Evolutionary conservation across 2,797 vertebrate genomes (phyloP).

Genomic region (Phoebastria nigripes): DNA sequence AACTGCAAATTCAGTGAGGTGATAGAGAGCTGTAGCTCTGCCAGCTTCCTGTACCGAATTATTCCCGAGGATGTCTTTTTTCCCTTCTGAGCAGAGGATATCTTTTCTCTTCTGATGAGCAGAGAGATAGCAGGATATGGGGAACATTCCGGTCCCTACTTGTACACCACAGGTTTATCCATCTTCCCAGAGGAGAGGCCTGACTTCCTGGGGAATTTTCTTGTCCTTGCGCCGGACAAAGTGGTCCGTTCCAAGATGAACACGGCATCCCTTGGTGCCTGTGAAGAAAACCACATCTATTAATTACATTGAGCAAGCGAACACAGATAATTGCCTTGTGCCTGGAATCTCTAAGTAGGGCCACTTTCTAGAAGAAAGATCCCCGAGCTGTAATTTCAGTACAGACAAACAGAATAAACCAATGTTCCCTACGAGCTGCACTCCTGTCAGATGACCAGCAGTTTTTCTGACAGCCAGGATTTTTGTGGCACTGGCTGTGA

Average conservation of each 20-base stretch:
- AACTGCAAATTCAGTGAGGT: not conserved
- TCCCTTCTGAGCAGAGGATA: not conserved
- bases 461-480: constrained; percentile 1
- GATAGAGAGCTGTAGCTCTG: not conserved
- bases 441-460: constrained; percentile 12
- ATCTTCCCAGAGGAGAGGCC: not conserved
- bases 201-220: not conserved
- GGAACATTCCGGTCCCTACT: not conserved
- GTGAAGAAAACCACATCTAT: not conserved
- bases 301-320: constrained; percentile 3
- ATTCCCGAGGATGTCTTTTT: not conserved
- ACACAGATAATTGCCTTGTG: constrained; percentile 15
- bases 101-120: not conserved
- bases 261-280: not conserved
- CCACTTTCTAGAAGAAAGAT: not conserved
- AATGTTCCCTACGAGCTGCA: not conserved
- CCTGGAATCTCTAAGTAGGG: not conserved
- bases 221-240: not conserved
- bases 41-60: not conserved
- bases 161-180: not conserved
- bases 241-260: rapidly evolving
- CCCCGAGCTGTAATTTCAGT: not conserved
- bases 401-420: not conserved
- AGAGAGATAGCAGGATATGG: not conserved
- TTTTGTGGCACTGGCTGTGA: constrained; percentile 19